Evolutionary conservation across 1,140 invertebrate species (phyloP).

Genomic region (Euglossa dilemma): DNA sequence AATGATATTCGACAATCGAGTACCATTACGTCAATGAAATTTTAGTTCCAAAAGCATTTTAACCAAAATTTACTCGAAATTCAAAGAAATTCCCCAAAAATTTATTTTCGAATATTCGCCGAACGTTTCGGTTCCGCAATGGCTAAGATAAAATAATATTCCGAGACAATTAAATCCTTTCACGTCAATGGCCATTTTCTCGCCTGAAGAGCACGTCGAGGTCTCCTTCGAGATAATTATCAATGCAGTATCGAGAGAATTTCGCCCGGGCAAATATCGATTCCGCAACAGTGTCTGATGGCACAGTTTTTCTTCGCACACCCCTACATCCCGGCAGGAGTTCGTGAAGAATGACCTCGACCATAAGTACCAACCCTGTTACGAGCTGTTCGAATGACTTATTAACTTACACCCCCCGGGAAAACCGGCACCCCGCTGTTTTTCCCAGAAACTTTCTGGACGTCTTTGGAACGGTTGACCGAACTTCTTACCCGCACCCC

Average conservation of each 20-base stretch:
- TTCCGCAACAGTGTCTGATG: slow-evolving; percentile 34
- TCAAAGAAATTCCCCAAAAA: too few relatives aligned
- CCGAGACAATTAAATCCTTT: too few relatives aligned
- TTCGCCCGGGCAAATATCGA: slow-evolving; percentile 18
- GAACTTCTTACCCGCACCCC: background rate
- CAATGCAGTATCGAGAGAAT: background rate
- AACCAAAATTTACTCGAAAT: too few relatives aligned
- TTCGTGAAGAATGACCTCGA: slow-evolving; percentile 18
- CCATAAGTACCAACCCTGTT: slow-evolving; percentile 59
- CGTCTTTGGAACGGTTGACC: background rate
- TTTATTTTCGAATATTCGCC: too few relatives aligned
- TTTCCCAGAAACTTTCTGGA: slow-evolving; percentile 8
- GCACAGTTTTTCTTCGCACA: slow-evolving; percentile 53
- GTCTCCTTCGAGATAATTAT: background rate
- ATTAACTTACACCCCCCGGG: slow-evolving; percentile 59
- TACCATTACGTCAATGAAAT: too few relatives aligned
- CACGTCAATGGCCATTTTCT: background rate
- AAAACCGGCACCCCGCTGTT: slow-evolving; percentile 26
- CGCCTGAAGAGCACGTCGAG: too few relatives aligned
- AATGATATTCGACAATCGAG: too few relatives aligned
- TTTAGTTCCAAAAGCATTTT: too few relatives aligned
- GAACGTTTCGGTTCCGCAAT: too few relatives aligned
- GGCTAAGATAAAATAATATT: too few relatives aligned
- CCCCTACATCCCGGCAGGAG: slow-evolving; percentile 17
- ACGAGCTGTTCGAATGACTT: slow-evolving; percentile 60